Base-by-base conservation (phyloP, 2,888 invertebrate species). In the Plagodis dolabraria region DNA sequence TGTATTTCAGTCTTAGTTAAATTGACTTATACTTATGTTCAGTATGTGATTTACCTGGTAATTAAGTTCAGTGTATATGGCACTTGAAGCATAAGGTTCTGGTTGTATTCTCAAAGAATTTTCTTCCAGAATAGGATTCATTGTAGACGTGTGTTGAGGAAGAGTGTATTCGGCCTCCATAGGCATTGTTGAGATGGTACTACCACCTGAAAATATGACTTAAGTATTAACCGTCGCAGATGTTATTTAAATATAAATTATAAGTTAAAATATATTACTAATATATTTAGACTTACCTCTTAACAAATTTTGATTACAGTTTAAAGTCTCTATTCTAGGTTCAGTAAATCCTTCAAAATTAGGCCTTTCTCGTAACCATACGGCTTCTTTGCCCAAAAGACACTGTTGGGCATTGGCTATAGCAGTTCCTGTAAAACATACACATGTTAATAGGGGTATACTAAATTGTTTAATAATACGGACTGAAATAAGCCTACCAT, bases 51-150 rank as follows among this genome's bases (percentile, higher is more conserved):
- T 52, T 64, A 90, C 92, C 82, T 87, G 89, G 74, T 92, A 92
- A 68, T 90, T 91, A 40, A 92, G 67, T 76, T 92, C 92, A n/a
- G 92, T 91, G 63, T 92, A 92, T 74, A 92, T 92, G 54, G 96
- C 96, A 57, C 96, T 96, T 0, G 96, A 96, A 5, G 96, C 96
- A 70, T 96, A 96, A 2, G 96, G 95, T 61, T 95, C 95, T 0
- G 95, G 95, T 4, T 95, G 86, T 7, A 79, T 75, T 63, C 87
- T 80, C 64, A 85, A 74, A 65, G 81, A 83, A 62, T 85, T 82
- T 68, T 90, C 92, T 67, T 86, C 87, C 34, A 81, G 79, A 68
- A 87, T 85, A 43, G 85, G 82, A 65, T 82, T 87, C 72, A 89
- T 79, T 42, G 77, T 76, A 68, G 79, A 84, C 5, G 83, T 81